Conservation (phyloP, 1,140 invertebrate species). For the Drosophila pruinosa region DNA sequence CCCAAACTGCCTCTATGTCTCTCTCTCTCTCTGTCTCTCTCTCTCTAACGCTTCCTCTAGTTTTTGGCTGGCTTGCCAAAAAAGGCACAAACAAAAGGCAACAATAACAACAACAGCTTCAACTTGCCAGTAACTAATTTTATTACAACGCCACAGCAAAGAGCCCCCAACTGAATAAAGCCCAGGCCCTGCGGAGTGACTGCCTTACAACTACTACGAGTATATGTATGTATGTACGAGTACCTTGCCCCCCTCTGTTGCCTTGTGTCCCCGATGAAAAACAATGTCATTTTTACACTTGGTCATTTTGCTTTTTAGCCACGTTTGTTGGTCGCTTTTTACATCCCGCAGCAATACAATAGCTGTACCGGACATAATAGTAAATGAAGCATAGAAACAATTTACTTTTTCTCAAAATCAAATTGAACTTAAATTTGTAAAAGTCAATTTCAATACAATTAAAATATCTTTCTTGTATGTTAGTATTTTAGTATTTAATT, state of each 20-base stretch:
- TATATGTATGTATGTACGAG: neutral
- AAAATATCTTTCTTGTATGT: too few relatives aligned
- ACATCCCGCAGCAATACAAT: neutral
- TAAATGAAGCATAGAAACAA: too few relatives aligned
- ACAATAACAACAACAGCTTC: conserved; percentile 10
- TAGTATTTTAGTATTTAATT: too few relatives aligned
- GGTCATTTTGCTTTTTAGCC: conserved; percentile 63
- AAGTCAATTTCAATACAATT: too few relatives aligned
- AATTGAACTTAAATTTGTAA: too few relatives aligned
- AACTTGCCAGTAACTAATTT: conserved; percentile 51
- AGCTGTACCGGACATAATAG: too few relatives aligned
- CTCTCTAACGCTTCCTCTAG: neutral
- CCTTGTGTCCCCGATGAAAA: conserved; percentile 21
- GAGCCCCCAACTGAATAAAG: conserved; percentile 58
- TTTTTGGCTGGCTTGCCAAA: conserved; percentile 3
- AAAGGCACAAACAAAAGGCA: conserved; percentile 38
- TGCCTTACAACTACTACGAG: neutral
- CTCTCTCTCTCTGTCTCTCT: neutral
- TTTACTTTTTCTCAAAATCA: too few relatives aligned
- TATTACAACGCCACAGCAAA: conserved; percentile 68
- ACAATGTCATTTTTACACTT: conserved; percentile 78
- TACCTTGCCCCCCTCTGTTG: neutral
- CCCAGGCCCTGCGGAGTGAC: neutral
- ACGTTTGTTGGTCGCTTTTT: conserved; percentile 8
- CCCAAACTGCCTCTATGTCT: neutral